Conservation (phyloP, 2,113 vertebrate genomes). For the Paracanthobrama guichenoti region DNA sequence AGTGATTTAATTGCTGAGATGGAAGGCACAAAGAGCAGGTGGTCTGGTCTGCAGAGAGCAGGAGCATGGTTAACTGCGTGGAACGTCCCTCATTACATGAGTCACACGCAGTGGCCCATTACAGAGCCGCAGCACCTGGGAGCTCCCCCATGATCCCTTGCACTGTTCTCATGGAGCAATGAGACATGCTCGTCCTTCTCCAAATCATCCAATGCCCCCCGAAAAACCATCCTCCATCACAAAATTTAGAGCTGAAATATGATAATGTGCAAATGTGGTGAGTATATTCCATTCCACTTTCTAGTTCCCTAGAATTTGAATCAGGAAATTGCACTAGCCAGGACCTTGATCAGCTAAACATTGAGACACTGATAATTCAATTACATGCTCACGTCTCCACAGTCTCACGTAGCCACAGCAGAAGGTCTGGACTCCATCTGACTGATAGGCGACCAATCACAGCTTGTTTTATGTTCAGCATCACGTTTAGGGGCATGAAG, state of each 20-base stretch:
- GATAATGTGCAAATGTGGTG: background rate
- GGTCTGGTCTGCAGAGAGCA: slow-evolving; percentile 42
- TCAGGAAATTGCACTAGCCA: background rate
- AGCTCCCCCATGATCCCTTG: slow-evolving; percentile 33
- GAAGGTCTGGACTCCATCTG: too few species aligned
- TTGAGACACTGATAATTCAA: background rate
- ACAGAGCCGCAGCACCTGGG: slow-evolving; percentile 44
- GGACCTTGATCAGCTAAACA: background rate
- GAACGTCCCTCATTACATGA: slow-evolving; percentile 59
- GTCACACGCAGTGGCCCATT: slow-evolving; percentile 43
- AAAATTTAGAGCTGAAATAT: background rate
- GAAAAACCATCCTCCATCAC: background rate
- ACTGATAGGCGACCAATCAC: too few species aligned
- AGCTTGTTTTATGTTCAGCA: too few species aligned
- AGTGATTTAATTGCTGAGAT: slow-evolving; percentile 51
- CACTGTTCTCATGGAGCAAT: slow-evolving; percentile 27
- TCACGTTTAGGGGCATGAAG: too few species aligned
- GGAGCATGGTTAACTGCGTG: slow-evolving; percentile 51
- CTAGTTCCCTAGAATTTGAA: background rate
- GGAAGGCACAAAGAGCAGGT: slow-evolving; percentile 51
- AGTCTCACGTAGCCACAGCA: too few species aligned
- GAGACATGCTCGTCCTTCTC: slow-evolving; percentile 9
- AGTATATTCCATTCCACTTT: background rate
- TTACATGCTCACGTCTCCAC: too few species aligned
- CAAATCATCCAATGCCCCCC: background rate